Conservation (phyloP, 2,888 invertebrate genomes). For the Melieria crassipennis region DNA sequence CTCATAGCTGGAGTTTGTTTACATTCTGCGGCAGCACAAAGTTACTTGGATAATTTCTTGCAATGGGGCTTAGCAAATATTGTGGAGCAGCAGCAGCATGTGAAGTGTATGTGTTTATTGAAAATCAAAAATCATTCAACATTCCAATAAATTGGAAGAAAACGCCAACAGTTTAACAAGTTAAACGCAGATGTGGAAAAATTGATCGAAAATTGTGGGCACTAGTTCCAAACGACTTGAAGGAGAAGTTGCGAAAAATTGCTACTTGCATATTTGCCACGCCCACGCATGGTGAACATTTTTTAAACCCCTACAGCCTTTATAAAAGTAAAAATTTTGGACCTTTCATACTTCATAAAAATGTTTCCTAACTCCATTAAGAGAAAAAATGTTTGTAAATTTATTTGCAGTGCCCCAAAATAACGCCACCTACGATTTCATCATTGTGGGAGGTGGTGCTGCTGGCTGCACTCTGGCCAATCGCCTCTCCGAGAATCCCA, state of each 20-base stretch:
- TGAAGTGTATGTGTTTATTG: constrained; percentile 1
- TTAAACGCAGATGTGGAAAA: no score
- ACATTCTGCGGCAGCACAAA: background rate
- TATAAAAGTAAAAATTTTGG: no score
- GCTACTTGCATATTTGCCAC: no score
- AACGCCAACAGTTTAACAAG: no score
- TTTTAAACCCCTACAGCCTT: no score
- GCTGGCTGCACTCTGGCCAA: constrained; percentile 69
- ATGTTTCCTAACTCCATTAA: no score
- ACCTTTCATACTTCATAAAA: no score
- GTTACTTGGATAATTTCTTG: constrained; percentile 7
- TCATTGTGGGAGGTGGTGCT: constrained; percentile 82
- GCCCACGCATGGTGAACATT: no score
- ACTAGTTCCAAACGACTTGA: no score
- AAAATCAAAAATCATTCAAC: background rate
- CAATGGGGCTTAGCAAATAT: constrained; percentile 11
- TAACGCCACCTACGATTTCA: constrained; percentile 77
- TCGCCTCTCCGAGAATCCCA: constrained; percentile 52
- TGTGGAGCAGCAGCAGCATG: constrained; percentile 7
- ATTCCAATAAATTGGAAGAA: background rate
- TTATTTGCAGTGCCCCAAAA: constrained; percentile 74
- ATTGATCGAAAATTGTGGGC: no score
- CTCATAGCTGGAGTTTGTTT: background rate
- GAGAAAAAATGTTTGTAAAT: constrained; percentile 66
- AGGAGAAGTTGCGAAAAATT: no score